These are phyloP conservation scores for Phalloptychus januarius DNA, from an alignment of 2,797 vertebrate genomes.

Conservation along the genomic window DNA sequence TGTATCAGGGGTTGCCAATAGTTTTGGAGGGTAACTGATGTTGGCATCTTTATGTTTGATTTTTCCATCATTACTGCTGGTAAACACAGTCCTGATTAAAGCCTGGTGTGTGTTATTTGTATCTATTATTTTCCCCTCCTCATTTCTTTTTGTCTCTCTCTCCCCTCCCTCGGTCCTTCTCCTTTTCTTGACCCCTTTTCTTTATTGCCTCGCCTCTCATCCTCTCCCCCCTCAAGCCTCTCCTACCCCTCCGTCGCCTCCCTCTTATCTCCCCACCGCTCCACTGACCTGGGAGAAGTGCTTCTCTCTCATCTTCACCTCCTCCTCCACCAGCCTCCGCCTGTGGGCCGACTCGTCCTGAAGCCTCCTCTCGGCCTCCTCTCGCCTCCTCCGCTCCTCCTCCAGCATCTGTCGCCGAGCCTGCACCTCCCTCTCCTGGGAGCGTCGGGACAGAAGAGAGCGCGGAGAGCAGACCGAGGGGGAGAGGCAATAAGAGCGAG, in stretches of 20 bases:
- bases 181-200: slow-evolving; percentile 55
- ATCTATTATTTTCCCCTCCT: slow-evolving; percentile 15
- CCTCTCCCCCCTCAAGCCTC: slow-evolving; percentile 51
- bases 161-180: slow-evolving; percentile 25
- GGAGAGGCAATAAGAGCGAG: slow-evolving; percentile 60
- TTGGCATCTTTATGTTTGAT: neutral
- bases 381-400: slow-evolving; percentile 90
- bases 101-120: slow-evolving; percentile 25
- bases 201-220: slow-evolving; percentile 66
- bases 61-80: slow-evolving; percentile 40
- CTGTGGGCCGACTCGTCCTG: slow-evolving; percentile 89
- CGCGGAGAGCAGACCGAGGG: slow-evolving; percentile 54
- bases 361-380: slow-evolving; percentile 91
- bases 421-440: slow-evolving; percentile 92
- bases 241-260: slow-evolving; percentile 7
- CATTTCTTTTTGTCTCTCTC: slow-evolving; percentile 38
- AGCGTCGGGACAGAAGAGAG: slow-evolving; percentile 45
- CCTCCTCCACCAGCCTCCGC: slow-evolving; percentile 94
- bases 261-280: slow-evolving; percentile 50
- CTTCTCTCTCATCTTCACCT: slow-evolving; percentile 97
- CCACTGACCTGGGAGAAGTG: slow-evolving; percentile 91
- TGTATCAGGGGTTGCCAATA: neutral
- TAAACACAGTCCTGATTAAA: slow-evolving; percentile 48
- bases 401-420: slow-evolving; percentile 89
- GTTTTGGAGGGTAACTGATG: neutral